Evolutionary conservation across 2,797 vertebrate genomes (phyloP), one percentile per base, ranked within the genome.

Genomic region (Malurus leucopterus): DNA sequence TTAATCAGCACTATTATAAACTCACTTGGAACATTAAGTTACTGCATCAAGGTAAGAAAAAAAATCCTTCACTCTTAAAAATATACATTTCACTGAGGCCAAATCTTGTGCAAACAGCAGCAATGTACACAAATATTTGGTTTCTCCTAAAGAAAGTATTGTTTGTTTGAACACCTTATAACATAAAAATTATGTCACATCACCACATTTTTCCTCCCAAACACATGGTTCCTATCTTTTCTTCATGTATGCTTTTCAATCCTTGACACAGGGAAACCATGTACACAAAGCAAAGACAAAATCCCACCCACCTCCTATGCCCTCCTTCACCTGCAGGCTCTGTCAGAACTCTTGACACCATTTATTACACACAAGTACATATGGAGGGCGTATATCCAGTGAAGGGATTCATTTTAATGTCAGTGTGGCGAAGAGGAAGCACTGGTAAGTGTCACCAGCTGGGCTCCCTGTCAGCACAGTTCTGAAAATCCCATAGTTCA

Each of bases 1-100:
- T 85, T 93, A 90, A 93, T 93, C 76, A 90, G 70, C 50, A 46
- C 63, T 95, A 86, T 91, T 90, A 89, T 84, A 94, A 95, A 93
- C 67, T 86, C 69, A 55, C 61, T 92, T n/a, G 36, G 93, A 92
- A 91, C 76, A 92, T 77, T 65, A 87, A 93, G 76, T 92, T 89
- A 88, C 62, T 79, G 78, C 0, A 36, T 36, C 36, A 36, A 9
- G 47, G 41, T 71, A 91, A 88, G 83, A 92, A 78, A 36, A 92
- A 62, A 90, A 83, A 89, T 84, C 47, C 43, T 82, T 84, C 57
- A 9, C 47, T 75, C 53, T 89, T 84, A 92, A 93, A 95, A 94
- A 84, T 86, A 53, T 20, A 63, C 0, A 0, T 76, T 54, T 55
- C 78, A 88, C 41, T 40, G 40, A 85, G 44, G 67, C 49, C 88